phyloP scores from a whole-genome alignment of 2,113 vertebrate species.

The Apaloderma vittatum region DNA sequence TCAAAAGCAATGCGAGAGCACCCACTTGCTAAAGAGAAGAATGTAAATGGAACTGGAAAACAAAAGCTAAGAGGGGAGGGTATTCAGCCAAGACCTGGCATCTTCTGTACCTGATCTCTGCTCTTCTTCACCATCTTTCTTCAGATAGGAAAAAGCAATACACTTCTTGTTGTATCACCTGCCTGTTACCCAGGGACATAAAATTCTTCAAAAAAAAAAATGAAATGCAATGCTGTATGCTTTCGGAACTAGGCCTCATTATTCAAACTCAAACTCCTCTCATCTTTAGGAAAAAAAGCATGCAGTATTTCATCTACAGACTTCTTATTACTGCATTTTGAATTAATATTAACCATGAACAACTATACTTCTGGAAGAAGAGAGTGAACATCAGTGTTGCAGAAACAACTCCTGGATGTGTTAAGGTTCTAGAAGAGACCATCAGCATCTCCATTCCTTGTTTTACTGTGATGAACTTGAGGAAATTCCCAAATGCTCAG shows the following conservation, averaged over 20 bases:
- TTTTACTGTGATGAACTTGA: conserved; percentile 35
- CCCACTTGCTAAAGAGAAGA: background rate
- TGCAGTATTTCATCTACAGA: conserved; percentile 1
- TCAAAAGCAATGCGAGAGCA: background rate
- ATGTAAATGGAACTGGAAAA: background rate
- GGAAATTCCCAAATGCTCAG: conserved; percentile 34
- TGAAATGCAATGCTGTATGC: background rate
- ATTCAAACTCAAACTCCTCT: background rate
- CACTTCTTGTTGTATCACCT: background rate
- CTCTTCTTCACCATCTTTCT: background rate
- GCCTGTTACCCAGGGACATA: background rate
- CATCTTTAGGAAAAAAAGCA: conserved; percentile 8
- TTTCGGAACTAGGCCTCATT: conserved; percentile 3
- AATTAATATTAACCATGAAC: conserved; percentile 9
- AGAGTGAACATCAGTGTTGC: background rate
- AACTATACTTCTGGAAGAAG: background rate
- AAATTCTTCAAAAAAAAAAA: background rate
- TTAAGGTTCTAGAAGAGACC: conserved; percentile 34
- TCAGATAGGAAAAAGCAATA: background rate
- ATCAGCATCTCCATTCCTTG: conserved; percentile 19
- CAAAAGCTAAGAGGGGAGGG: background rate
- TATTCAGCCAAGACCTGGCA: background rate
- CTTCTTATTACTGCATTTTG: background rate
- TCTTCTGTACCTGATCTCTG: background rate
- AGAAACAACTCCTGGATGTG: background rate